These are phyloP conservation scores for Blastobasis lacticolella DNA, from an alignment of 2,888 invertebrate genomes.

Conservation along the genomic window DNA sequence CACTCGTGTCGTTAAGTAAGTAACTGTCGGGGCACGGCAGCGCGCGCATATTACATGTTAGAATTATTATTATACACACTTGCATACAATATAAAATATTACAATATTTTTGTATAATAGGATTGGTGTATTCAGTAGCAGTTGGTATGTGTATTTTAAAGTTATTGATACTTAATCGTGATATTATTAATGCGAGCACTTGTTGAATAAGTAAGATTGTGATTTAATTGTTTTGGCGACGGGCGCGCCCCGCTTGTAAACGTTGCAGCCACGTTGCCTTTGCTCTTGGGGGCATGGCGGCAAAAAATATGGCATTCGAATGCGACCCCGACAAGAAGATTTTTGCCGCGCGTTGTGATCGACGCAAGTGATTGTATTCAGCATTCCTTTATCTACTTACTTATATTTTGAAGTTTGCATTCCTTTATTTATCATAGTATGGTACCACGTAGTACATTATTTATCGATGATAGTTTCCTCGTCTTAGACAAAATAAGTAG, in stretches of 20 bases:
- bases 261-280: slow-evolving; percentile 56
- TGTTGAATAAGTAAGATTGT: slow-evolving; percentile 46
- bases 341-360: slow-evolving; percentile 19
- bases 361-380: slow-evolving; percentile 28
- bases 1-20: not conserved
- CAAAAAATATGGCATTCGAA: not conserved
- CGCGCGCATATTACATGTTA: slow-evolving; percentile 51
- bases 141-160: slow-evolving; percentile 62
- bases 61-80: slow-evolving; percentile 60
- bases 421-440: slow-evolving; percentile 43
- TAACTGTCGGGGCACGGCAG: slow-evolving; percentile 34
- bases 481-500: slow-evolving; percentile 46
- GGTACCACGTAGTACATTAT: slow-evolving; percentile 6
- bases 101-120: slow-evolving; percentile 71
- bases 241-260: slow-evolving; percentile 41
- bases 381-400: slow-evolving; percentile 47
- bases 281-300: slow-evolving; percentile 8
- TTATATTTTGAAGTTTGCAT: slow-evolving; percentile 34
- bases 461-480: slow-evolving; percentile 17
- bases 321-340: slow-evolving; percentile 3
- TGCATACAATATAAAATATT: slow-evolving; percentile 57
- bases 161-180: slow-evolving; percentile 32
- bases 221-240: slow-evolving; percentile 39
- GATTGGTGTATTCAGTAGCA: slow-evolving; percentile 66
- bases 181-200: slow-evolving; percentile 35